Conservation (phyloP, 2,113 vertebrate species). For the Sinocyclocheilus grahami region DNA sequence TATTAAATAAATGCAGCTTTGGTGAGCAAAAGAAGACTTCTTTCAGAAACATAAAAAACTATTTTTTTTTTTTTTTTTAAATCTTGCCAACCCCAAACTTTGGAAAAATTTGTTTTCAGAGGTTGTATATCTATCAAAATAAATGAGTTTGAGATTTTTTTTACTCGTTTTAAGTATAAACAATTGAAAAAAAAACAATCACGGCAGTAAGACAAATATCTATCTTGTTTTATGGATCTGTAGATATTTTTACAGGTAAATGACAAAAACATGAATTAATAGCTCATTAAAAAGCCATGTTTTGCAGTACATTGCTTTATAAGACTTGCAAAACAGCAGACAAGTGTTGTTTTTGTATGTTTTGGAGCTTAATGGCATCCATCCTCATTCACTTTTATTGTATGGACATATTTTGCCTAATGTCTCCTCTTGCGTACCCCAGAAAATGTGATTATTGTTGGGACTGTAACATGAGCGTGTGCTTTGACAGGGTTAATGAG, state of each 20-base stretch:
- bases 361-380: not conserved
- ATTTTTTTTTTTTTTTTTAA: no score
- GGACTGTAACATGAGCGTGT: conserved; percentile 29
- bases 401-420: not conserved
- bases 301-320: not conserved
- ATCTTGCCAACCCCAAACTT: no score
- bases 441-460: conserved; percentile 6
- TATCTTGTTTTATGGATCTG: not conserved
- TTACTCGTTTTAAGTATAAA: no score
- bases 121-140: no score
- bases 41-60: no score
- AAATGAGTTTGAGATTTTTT: not conserved
- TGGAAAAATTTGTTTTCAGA: no score
- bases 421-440: not conserved
- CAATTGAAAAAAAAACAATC: no score
- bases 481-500: not conserved
- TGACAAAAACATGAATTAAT: not conserved
- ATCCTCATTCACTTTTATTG: not conserved
- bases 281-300: not conserved
- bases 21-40: no score
- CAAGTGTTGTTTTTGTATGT: not conserved
- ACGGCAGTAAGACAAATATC: not conserved
- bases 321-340: not conserved
- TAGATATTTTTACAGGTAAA: not conserved
- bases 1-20: no score